These are phyloP conservation scores for Aleiodes alternator DNA, from an alignment of 2,888 invertebrate genomes.

Conservation along the genomic window DNA sequence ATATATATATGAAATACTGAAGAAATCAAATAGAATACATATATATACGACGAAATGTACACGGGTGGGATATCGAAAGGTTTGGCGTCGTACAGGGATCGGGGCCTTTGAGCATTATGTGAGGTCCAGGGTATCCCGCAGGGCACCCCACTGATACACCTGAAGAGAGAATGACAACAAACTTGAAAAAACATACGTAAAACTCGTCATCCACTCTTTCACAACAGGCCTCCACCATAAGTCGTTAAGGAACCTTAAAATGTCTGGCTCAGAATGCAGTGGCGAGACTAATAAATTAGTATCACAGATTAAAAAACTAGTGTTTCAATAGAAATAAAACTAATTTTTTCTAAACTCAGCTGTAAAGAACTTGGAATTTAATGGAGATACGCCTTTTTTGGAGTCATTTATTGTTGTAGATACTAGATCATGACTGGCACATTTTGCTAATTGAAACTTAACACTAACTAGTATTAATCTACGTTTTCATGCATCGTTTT, in stretches of 20 bases:
- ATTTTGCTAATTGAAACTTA: no score
- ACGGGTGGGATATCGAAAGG: slow-evolving; percentile 17
- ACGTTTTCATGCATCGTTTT: no score
- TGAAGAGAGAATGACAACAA: slow-evolving; percentile 66
- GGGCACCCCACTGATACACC: slow-evolving; percentile 59
- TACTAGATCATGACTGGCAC: no score
- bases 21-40: slow-evolving; percentile 8
- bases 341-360: not conserved
- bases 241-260: not conserved
- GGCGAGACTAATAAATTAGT: slow-evolving; percentile 17
- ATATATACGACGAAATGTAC: slow-evolving; percentile 19
- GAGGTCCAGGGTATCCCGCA: slow-evolving; percentile 61
- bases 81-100: slow-evolving; percentile 51
- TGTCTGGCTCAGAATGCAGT: slow-evolving; percentile 2
- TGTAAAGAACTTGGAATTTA: not conserved
- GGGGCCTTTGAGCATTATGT: slow-evolving; percentile 67
- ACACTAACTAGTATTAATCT: no score
- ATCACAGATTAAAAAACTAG: not conserved
- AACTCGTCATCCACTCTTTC: slow-evolving; percentile 37
- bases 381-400: not conserved
- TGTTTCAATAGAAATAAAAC: not conserved
- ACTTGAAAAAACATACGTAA: slow-evolving; percentile 61
- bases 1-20: slow-evolving; percentile 7
- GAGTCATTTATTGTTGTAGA: no score
- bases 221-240: not conserved